Percentiles rank a stretch among this genome's conserved stretches.
These are phyloP conservation scores for Stratiomys singularior DNA, from an alignment of 2,888 invertebrate genomes.

Conservation along the genomic window DNA sequence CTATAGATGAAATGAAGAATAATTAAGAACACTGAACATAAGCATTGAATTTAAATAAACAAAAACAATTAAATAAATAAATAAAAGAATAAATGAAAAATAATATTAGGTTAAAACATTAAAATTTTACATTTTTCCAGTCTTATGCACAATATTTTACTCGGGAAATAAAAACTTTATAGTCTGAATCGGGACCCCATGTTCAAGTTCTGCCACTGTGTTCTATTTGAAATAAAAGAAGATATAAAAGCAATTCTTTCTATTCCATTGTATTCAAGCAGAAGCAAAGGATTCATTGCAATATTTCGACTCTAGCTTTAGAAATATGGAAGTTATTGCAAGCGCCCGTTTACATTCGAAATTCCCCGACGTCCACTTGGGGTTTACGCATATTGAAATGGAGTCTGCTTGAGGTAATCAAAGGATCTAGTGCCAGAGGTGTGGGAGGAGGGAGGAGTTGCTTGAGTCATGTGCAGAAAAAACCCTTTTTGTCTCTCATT, in stretches of 20 bases:
- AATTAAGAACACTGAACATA: no score
- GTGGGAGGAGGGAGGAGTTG: neutral
- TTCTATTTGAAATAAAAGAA: neutral
- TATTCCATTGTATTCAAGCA: constrained; percentile 7
- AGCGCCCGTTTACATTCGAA: constrained; percentile 12
- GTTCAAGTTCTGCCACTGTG: constrained; percentile 6
- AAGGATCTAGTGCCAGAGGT: neutral
- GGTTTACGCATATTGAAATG: constrained; percentile 39
- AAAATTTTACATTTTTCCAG: no score
- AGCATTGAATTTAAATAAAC: no score
- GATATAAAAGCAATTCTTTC: constrained; percentile 17
- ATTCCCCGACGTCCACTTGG: constrained; percentile 43
- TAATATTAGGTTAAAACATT: no score
- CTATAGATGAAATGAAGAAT: no score
- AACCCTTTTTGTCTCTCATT: neutral
- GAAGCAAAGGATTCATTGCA: constrained; percentile 28
- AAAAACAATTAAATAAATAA: no score
- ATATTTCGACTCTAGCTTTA: constrained; percentile 8
- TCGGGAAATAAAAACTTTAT: no score
- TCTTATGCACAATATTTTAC: no score
- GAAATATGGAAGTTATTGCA: constrained; percentile 35
- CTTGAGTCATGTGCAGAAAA: constrained; percentile 34
- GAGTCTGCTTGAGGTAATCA: constrained; percentile 6
- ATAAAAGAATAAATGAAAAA: no score
- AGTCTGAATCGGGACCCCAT: no score